Conservation (phyloP, 2,797 vertebrate species). For the Mus caroli region DNA sequence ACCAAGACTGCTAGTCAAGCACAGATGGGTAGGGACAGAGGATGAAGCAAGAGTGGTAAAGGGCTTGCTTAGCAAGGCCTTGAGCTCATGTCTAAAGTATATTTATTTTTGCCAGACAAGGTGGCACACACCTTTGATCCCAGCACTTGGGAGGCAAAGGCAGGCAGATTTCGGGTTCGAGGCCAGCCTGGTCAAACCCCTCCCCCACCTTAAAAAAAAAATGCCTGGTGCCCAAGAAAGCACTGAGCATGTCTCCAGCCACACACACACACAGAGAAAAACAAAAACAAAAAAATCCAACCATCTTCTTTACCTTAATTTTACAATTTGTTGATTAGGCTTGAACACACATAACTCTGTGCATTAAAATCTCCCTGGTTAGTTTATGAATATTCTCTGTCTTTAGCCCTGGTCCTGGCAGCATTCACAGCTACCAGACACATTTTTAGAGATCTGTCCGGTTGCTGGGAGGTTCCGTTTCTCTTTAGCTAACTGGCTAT, state of each 20-base stretch:
- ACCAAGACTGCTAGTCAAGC: too few relatives aligned
- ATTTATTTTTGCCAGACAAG: too few relatives aligned
- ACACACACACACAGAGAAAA: too few relatives aligned
- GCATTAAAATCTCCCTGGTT: not conserved
- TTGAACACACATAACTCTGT: not conserved
- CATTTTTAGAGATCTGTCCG: not conserved
- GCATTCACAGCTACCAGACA: not conserved
- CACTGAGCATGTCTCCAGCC: not conserved
- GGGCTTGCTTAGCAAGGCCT: too few relatives aligned
- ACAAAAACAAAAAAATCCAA: not conserved
- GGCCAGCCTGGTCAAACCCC: too few relatives aligned
- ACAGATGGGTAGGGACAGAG: too few relatives aligned
- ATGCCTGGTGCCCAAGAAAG: not conserved
- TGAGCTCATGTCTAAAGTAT: too few relatives aligned
- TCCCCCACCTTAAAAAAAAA: too few relatives aligned
- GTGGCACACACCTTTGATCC: too few relatives aligned
- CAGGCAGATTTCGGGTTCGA: too few relatives aligned
- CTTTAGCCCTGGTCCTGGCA: not conserved
- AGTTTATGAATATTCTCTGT: not conserved
- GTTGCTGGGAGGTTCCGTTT: not conserved
- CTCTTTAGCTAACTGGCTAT: not conserved
- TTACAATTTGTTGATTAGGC: not conserved
- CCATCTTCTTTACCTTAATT: not conserved
- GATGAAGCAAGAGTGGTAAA: too few relatives aligned
- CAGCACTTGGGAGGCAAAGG: too few relatives aligned